A percentile compares a stretch with the other conserved stretches of the same genome.
Evolutionary conservation across 2,113 vertebrate genomes (phyloP).

Genomic region (Rhinopomastus cyanomelas): DNA sequence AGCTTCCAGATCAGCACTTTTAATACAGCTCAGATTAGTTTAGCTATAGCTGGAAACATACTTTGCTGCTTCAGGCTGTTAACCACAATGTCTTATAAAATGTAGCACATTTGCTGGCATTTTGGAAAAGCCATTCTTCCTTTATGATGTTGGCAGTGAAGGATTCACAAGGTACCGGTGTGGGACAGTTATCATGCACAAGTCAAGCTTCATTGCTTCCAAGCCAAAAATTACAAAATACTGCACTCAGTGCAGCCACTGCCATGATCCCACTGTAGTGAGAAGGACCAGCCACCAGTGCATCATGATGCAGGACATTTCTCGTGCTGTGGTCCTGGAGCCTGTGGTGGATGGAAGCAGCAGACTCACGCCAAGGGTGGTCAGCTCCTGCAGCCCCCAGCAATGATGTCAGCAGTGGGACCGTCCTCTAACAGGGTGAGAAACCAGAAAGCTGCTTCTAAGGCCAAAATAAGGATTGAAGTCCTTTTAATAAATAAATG

Average conservation of each 20-base stretch:
- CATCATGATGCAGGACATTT: slow-evolving; percentile 14
- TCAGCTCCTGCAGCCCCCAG: neutral
- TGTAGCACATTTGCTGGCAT: slow-evolving; percentile 68
- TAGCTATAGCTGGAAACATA: slow-evolving; percentile 54
- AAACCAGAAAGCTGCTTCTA: neutral
- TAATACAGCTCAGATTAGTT: slow-evolving; percentile 60
- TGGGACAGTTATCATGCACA: slow-evolving; percentile 63
- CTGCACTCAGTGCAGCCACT: slow-evolving; percentile 17
- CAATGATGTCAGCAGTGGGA: neutral
- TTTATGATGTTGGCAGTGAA: slow-evolving; percentile 73
- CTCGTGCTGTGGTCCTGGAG: neutral
- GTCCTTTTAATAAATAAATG: neutral
- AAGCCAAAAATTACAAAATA: slow-evolving; percentile 75
- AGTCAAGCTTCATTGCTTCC: slow-evolving; percentile 78
- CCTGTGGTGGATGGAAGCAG: neutral
- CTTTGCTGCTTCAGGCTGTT: slow-evolving; percentile 71
- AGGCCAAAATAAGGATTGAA: neutral
- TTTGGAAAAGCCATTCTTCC: slow-evolving; percentile 66
- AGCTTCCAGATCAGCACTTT: slow-evolving; percentile 52
- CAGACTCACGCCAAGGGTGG: neutral
- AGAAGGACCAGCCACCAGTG: slow-evolving; percentile 50
- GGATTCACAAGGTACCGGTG: slow-evolving; percentile 72
- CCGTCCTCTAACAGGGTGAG: neutral
- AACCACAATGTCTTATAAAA: slow-evolving; percentile 71
- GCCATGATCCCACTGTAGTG: neutral